A percentile compares a stretch with the other conserved stretches of the same genome.
Conservation (phyloP, 2,888 invertebrate species). For the Drosophila pegasa region DNA sequence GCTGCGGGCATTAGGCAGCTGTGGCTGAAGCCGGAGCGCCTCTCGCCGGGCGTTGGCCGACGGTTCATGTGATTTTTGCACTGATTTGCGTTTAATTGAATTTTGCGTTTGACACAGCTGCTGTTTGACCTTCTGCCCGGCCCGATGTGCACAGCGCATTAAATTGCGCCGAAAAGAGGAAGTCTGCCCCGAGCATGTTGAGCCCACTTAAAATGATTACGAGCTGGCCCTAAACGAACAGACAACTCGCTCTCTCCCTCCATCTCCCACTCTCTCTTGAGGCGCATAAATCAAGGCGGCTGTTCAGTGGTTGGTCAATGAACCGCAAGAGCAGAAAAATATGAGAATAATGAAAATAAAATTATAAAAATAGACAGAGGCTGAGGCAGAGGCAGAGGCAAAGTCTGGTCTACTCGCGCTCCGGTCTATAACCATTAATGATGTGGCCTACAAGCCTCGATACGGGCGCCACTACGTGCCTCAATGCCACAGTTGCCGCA, state of each 20-base stretch:
- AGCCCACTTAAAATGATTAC: conserved; percentile 62
- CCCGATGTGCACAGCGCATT: conserved; percentile 47
- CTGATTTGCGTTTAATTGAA: conserved; percentile 78
- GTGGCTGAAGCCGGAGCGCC: not conserved
- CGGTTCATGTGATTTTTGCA: conserved; percentile 63
- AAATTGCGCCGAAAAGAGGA: conserved; percentile 52
- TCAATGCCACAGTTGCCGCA: conserved; percentile 47
- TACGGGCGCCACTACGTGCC: conserved; percentile 54
- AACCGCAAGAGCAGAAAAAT: conserved; percentile 49
- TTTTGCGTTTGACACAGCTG: conserved; percentile 65
- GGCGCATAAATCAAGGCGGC: conserved; percentile 68
- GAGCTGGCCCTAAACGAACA: conserved; percentile 28
- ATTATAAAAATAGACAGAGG: conserved; percentile 28
- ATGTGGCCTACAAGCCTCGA: conserved; percentile 68
- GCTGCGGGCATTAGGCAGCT: conserved; percentile 14
- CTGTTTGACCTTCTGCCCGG: conserved; percentile 20
- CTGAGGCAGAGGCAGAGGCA: conserved; percentile 6
- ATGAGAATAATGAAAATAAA: conserved; percentile 14
- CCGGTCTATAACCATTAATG: conserved; percentile 75
- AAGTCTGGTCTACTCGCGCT: conserved; percentile 14
- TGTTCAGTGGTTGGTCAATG: conserved; percentile 63
- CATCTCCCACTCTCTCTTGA: not conserved
- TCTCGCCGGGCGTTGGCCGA: conserved; percentile 3
- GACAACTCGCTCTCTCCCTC: conserved; percentile 13
- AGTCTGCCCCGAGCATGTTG: conserved; percentile 43